Evolutionary conservation across 2,113 vertebrate genomes (phyloP).

Genomic region (Condylura cristata): DNA sequence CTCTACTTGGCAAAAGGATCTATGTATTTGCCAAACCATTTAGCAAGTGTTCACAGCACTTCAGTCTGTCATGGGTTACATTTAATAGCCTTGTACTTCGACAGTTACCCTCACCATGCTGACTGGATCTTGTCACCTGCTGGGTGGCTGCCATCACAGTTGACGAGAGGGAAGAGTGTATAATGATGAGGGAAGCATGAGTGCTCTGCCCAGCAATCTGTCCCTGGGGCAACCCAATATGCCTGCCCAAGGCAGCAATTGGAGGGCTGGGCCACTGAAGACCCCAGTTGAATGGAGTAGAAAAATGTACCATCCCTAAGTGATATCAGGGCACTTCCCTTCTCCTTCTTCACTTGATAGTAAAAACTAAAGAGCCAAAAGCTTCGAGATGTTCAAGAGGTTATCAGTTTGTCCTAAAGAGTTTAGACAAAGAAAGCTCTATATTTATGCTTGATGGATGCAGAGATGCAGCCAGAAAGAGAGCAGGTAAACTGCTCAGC

Average conservation of each 20-base stretch:
- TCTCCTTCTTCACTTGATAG: neutral
- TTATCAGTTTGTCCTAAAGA: neutral
- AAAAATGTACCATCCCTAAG: neutral
- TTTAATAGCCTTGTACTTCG: conserved; percentile 40
- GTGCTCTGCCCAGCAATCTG: neutral
- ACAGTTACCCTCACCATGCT: conserved; percentile 22
- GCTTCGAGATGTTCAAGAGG: neutral
- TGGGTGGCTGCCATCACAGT: conserved; percentile 19
- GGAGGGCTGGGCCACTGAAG: neutral
- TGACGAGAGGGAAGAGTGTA: neutral
- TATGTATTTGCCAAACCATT: conserved; percentile 66
- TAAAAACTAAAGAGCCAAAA: neutral
- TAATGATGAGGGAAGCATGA: neutral
- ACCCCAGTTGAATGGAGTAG: neutral
- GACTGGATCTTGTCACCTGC: conserved; percentile 46
- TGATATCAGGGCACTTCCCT: neutral
- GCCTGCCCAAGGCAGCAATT: neutral
- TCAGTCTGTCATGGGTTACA: conserved; percentile 55
- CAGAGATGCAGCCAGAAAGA: neutral
- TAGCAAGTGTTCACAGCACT: conserved; percentile 56
- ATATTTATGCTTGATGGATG: neutral
- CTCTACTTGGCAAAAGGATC: conserved; percentile 59
- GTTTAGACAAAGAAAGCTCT: neutral
- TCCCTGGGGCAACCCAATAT: neutral
- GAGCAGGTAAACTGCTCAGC: neutral